phyloP scores from a whole-genome alignment of 2,888 invertebrate genomes.

The Helicoverpa assulta region DNA sequence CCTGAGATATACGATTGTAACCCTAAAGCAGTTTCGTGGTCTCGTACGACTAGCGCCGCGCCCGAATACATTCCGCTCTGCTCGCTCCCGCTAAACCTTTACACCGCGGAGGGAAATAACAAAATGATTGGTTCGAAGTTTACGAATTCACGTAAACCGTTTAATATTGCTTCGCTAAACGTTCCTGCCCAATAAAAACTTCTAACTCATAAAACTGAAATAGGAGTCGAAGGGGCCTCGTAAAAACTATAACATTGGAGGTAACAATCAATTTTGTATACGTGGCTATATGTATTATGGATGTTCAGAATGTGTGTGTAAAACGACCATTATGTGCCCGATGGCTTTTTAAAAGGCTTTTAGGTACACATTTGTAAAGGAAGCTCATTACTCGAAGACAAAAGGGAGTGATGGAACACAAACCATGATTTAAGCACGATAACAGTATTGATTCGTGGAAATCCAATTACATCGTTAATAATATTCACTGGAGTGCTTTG shows the following conservation, averaged over 20 bases:
- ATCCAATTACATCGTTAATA: conserved; percentile 1
- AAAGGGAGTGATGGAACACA: conserved; percentile 23
- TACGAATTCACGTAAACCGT: conserved; percentile 57
- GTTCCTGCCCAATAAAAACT: conserved; percentile 58
- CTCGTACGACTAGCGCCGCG: conserved; percentile 63
- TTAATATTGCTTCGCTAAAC: conserved; percentile 55
- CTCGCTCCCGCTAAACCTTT: conserved; percentile 64
- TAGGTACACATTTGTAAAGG: conserved; percentile 43
- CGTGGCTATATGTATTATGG: conserved; percentile 17
- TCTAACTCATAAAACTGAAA: conserved; percentile 59
- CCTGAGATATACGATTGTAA: conserved; percentile 83
- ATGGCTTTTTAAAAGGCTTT: conserved; percentile 59
- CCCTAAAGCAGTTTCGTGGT: conserved; percentile 79
- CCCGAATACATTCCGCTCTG: conserved; percentile 59
- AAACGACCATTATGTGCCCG: conserved; percentile 33
- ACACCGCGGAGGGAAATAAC: conserved; percentile 50
- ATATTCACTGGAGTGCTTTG: neutral
- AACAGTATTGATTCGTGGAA: conserved; percentile 8
- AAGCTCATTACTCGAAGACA: conserved; percentile 48
- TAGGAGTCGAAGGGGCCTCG: conserved; percentile 52
- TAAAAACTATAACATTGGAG: conserved; percentile 61
- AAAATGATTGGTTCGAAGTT: conserved; percentile 54
- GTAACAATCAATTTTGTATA: conserved; percentile 56
- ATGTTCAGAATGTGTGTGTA: conserved; percentile 24
- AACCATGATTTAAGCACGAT: neutral